Conservation (phyloP, 2,888 invertebrate species). For the Osmoderma eremita region DNA sequence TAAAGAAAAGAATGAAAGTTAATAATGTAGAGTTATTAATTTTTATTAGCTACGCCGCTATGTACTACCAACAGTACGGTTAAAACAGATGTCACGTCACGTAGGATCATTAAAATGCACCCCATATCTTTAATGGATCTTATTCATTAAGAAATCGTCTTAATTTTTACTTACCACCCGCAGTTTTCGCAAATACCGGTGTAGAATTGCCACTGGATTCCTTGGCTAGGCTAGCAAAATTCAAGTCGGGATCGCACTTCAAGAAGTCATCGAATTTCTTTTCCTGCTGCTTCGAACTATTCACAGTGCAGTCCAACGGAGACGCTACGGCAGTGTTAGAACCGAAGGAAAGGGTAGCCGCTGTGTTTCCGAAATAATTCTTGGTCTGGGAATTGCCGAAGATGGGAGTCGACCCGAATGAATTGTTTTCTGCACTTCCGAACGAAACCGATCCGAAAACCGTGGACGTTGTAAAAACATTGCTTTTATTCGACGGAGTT, state of each 20-base stretch:
- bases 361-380: slow-evolving; percentile 1
- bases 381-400: slow-evolving; percentile 20
- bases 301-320: slow-evolving; percentile 24
- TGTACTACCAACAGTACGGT: no score
- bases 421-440: background rate
- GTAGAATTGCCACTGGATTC: slow-evolving; percentile 43
- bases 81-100: no score
- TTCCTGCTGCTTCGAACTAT: slow-evolving; percentile 12
- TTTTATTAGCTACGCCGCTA: no score
- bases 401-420: slow-evolving; percentile 12
- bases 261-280: slow-evolving; percentile 48
- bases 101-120: no score
- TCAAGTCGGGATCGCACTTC: slow-evolving; percentile 56
- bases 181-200: slow-evolving; percentile 42
- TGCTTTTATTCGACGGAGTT: background rate
- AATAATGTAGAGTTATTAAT: no score
- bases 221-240: slow-evolving; percentile 61
- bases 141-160: no score
- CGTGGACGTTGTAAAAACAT: background rate
- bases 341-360: slow-evolving; percentile 41
- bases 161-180: slow-evolving; percentile 35
- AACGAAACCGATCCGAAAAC: slow-evolving; percentile 6
- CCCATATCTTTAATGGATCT: no score
- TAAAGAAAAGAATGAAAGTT: no score
- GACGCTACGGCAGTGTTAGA: slow-evolving; percentile 13